Percentiles rank a stretch among this genome's conserved stretches.
Evolutionary conservation across 2,797 vertebrate species (phyloP).

Genomic region (Sardinella longiceps): DNA sequence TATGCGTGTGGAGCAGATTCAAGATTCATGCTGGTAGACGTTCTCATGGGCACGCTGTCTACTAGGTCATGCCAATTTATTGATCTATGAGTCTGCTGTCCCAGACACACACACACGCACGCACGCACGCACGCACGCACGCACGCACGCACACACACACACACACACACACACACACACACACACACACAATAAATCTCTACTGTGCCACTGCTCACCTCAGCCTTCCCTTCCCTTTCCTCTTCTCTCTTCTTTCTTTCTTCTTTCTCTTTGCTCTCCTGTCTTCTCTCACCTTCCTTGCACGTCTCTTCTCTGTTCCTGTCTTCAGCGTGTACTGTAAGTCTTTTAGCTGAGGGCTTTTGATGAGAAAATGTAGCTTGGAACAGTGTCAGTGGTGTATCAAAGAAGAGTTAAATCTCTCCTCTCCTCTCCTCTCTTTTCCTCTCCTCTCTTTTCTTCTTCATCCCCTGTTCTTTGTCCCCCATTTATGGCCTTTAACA

Average conservation of each 20-base stretch:
- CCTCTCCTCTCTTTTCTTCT: background rate
- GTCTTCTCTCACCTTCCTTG: background rate
- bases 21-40: background rate
- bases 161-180: conserved; percentile 4
- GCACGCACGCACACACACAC: background rate
- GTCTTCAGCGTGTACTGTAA: too few relatives aligned
- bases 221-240: background rate
- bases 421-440: background rate
- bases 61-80: background rate
- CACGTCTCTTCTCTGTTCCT: background rate
- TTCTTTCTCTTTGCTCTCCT: background rate
- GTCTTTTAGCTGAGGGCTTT: too few relatives aligned
- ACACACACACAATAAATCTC: conserved; percentile 1
- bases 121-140: background rate
- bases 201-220: background rate
- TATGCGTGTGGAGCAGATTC: background rate
- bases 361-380: too few relatives aligned
- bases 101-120: background rate
- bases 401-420: background rate
- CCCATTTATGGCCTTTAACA: background rate
- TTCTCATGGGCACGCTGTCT: background rate
- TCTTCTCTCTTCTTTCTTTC: background rate
- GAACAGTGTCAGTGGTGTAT: too few relatives aligned
- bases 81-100: background rate
- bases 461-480: too few relatives aligned